Base-by-base conservation (phyloP, 2,888 invertebrate genomes). In the Oscheius onirici region DNA sequence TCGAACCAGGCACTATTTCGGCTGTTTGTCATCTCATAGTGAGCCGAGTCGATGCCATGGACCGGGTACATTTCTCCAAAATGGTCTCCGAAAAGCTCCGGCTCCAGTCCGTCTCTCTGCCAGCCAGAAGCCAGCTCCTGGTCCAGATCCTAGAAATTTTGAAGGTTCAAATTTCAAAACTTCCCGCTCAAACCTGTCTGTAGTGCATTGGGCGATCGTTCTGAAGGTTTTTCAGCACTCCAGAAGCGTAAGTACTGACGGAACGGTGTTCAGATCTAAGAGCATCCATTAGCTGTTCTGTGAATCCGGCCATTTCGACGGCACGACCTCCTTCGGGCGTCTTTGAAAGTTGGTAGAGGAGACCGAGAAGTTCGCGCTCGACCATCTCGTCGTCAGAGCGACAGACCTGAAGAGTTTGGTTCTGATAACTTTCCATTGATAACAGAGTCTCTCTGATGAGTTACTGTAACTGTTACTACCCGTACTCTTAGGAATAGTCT, bases 321-420 rank as follows among this genome's bases (percentile, higher is more conserved):
- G 77, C 76, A 51, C 79, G 70, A 0, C 82, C 83, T 17, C 87
- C 87, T 44, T 81, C 80, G 1, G 80, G 76, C 5, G 79, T 72
- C 69, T 86, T 86, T n/a, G 83, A 80, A 44, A 87, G 57, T 46
- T 87, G 84, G 68, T 87, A 86, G 13, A 87, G 57, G 2, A 86
- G 75, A 1, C 87, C 86, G 69, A 86, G 81, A 15, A 87, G 63
- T 63, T 86, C 86, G 3, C 87, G 73, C 73, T 86, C 81, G 40
- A 86, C 71, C n/a, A 86, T 71, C 65, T 83, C 81, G 63, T 86
- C 86, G 28, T 84, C 83, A 58, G 74, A 78, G 2, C 73, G 52
- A 41, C 71, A 76, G 10, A 83, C 79, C 55, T 72, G 67, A 8
- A 65, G 28, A 40, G 76, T 41, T 40, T 40, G 11, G 2, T 41